phyloP scores from a whole-genome alignment of 2,888 invertebrate species.

The Crepidodera aurea region DNA sequence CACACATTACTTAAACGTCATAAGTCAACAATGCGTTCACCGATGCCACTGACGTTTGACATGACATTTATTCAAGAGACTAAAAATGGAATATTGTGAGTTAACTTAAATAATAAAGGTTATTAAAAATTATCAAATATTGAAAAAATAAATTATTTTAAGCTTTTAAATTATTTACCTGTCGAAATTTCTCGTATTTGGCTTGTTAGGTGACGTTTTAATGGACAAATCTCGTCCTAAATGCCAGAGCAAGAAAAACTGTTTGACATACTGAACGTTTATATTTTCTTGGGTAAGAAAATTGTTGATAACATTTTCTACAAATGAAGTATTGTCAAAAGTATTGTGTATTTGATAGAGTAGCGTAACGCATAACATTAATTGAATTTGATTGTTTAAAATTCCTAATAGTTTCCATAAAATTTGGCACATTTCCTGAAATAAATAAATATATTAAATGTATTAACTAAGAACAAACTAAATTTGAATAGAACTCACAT shows the following conservation, averaged over 20 bases:
- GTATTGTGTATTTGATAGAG: constrained; percentile 81
- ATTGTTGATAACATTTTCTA: constrained; percentile 74
- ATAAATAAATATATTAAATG: constrained; percentile 26
- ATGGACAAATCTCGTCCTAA: constrained; percentile 74
- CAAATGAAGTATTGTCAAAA: constrained; percentile 66
- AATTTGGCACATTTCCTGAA: constrained; percentile 70
- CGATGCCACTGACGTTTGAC: no score
- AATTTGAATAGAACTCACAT: constrained; percentile 59
- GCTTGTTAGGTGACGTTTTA: constrained; percentile 59
- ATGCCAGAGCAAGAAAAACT: constrained; percentile 78
- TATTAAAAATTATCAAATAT: neutral
- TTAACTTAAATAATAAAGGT: no score
- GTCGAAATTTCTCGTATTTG: constrained; percentile 67
- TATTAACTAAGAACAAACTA: constrained; percentile 7
- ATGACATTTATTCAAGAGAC: no score
- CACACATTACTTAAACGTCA: no score
- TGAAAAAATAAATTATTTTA: no score
- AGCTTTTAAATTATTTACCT: constrained; percentile 60
- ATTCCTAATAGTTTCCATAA: constrained; percentile 76
- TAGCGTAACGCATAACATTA: constrained; percentile 71
- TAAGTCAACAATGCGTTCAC: no score
- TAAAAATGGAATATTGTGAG: no score
- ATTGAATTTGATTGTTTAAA: constrained; percentile 66
- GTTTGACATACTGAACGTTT: constrained; percentile 68
- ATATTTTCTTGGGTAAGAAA: constrained; percentile 61